Conservation (phyloP, 2,113 vertebrate species). For the Neodontobutis hainanensis region DNA sequence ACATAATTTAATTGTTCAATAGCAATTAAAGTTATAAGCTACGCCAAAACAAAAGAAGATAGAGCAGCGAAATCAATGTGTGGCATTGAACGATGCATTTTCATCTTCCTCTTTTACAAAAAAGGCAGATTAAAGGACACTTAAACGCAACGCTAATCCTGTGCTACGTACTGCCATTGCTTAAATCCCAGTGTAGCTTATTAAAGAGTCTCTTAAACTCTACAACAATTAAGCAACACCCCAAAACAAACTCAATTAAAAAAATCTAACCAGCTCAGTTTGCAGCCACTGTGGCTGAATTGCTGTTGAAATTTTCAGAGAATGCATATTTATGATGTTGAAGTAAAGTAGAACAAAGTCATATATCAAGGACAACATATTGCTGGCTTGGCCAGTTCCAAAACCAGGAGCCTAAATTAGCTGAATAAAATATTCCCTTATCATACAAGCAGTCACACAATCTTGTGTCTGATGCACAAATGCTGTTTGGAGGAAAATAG, state of each 20-base stretch:
- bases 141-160: no score
- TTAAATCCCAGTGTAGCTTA: neutral
- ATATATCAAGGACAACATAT: slow-evolving; percentile 56
- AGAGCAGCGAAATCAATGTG: no score
- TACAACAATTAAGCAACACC: neutral
- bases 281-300: neutral
- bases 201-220: slow-evolving; percentile 1
- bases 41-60: no score
- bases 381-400: slow-evolving; percentile 58
- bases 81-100: neutral
- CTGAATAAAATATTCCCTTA: slow-evolving; percentile 54
- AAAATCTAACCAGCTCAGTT: slow-evolving; percentile 1
- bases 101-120: neutral
- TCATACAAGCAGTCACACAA: slow-evolving; percentile 46
- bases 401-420: slow-evolving; percentile 63
- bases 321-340: slow-evolving; percentile 51
- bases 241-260: neutral
- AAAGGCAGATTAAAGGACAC: neutral
- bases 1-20: no score
- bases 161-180: neutral
- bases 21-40: no score
- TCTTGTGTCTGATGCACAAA: slow-evolving; percentile 49
- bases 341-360: slow-evolving; percentile 67
- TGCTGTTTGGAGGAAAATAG: slow-evolving; percentile 45
- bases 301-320: slow-evolving; percentile 41